Conservation (phyloP, 2,797 vertebrate genomes). For the Darevskia mixta region DNA sequence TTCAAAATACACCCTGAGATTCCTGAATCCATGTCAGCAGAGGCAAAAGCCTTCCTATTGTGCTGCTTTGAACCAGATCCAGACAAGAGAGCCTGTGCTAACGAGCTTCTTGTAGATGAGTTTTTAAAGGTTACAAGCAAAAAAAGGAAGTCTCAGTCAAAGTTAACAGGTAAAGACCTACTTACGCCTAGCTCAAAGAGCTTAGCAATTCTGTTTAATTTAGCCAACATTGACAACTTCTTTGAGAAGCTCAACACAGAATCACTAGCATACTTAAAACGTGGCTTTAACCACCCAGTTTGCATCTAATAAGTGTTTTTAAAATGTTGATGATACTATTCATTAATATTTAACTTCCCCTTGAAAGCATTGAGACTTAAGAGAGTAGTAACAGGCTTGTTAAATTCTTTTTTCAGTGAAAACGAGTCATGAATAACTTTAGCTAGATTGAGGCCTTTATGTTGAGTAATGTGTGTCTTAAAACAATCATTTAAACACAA, state of each 20-base stretch:
- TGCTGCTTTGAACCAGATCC: constrained; percentile 97
- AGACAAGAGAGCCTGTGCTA: constrained; percentile 90
- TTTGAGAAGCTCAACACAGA: background rate
- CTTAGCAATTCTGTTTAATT: background rate
- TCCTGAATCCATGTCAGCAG: constrained; percentile 95
- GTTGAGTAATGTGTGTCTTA: background rate
- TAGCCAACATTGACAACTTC: background rate
- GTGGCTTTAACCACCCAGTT: background rate
- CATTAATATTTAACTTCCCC: background rate
- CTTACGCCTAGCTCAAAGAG: background rate
- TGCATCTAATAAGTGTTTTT: background rate
- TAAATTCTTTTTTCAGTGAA: background rate
- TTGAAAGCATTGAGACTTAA: background rate
- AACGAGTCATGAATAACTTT: background rate
- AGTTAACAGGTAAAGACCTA: constrained; percentile 84
- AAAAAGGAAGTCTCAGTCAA: constrained; percentile 89
- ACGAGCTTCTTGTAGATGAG: constrained; percentile 93
- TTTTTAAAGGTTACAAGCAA: constrained; percentile 97
- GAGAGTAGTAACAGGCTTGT: background rate
- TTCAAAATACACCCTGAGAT: constrained; percentile 99
- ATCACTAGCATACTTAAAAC: background rate
- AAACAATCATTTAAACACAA: background rate
- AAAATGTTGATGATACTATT: background rate
- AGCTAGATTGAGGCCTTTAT: background rate
- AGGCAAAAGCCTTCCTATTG: constrained; percentile 96